phyloP scores from a whole-genome alignment of 1,140 invertebrate genomes.

The Metopolophium dirhodum region DNA sequence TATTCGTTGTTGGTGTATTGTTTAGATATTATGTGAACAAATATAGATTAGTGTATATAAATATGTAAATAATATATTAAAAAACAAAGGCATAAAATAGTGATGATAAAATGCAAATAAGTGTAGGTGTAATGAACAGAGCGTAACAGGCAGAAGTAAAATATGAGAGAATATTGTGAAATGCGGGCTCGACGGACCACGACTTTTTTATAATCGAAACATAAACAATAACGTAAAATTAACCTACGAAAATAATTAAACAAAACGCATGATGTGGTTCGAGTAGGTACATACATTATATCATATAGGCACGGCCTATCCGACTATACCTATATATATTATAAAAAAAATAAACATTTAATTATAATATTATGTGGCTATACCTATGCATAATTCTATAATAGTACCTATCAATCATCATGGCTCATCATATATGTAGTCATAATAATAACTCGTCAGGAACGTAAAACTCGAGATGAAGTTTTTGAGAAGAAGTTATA shows the following conservation, averaged over 20 bases:
- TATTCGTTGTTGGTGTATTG: not conserved
- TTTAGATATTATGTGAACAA: not conserved
- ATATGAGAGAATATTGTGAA: not conserved
- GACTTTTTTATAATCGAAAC: not conserved
- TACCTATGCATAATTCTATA: not conserved
- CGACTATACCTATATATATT: no score
- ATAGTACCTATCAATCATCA: not conserved
- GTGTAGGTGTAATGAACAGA: not conserved
- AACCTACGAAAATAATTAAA: not conserved
- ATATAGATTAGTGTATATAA: not conserved
- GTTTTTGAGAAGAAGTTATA: not conserved
- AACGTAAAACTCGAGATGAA: not conserved
- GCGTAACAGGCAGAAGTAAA: not conserved
- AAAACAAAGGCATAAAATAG: not conserved
- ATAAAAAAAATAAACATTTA: not conserved
- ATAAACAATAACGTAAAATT: not conserved
- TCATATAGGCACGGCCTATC: no score
- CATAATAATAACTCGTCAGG: not conserved
- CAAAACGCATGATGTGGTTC: not conserved
- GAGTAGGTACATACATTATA: not conserved
- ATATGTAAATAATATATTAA: not conserved
- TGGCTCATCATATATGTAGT: not conserved
- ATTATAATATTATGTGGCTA: not conserved
- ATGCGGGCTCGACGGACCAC: not conserved
- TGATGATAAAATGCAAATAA: not conserved